Evolutionary conservation across 2,113 vertebrate species (phyloP), one percentile per base, ranked within the genome.

Genomic region (Diadophis punctatus): DNA sequence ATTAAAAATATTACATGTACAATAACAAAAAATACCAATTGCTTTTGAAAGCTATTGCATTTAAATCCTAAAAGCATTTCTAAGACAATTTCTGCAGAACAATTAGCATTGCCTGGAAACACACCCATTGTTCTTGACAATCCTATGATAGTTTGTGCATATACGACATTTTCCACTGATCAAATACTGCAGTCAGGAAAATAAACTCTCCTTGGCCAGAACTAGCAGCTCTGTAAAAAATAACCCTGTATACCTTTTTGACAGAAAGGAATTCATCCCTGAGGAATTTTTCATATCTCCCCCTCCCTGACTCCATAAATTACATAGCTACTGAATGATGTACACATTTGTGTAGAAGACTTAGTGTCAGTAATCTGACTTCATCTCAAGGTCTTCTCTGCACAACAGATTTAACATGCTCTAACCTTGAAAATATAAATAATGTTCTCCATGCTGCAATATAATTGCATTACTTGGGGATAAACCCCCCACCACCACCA

Each of bases 351-450:
- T 52, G 92, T 0, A 68, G 58, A 94, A 92, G 87, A 93, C 9
- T 22, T 68, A 7, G 23, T 93, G 88, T 68, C 93, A 94, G 86
- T 20, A 93, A 94, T 68, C 4, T 92, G 22, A 68, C 7, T 30
- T 93, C n/a, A n/a, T 60, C 85, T 90, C 2, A 86, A 90, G 10
- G 34, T 90, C 23, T 68, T 80, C 16, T 20, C 16, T 9, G 88
- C 56, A 90, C 34, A 86, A 88, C 60, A 93, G 23, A 88, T 91
- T 86, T 89, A 93, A 60, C 51, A 89, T 89, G 56, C 86, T 86
- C 56, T 91, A 89, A 48, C 80, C 74, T 90, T 93, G 93, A 91
- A 89, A 90, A 91, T 49, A 93, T 88, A 93, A 93, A 89, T 90
- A 90, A 90, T 89, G 39, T 86, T 10, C 56, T 80, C 90, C 89